Base-by-base conservation (phyloP, 1,140 invertebrate genomes). In the Drosophila micromelanica region DNA sequence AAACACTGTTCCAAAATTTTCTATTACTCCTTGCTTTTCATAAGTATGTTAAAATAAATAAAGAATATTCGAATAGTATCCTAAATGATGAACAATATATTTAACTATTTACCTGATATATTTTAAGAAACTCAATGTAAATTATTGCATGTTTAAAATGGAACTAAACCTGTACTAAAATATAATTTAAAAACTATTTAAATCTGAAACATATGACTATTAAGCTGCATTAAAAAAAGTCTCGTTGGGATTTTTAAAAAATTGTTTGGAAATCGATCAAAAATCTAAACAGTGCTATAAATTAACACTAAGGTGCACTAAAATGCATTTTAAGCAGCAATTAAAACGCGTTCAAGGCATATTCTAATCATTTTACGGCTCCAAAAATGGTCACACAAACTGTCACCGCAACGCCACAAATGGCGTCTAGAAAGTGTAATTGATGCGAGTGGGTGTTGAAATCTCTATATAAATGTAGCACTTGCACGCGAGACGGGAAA, bases 371-470 rank as follows among this genome's bases (percentile, higher is more conserved):
- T 49, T 67, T 32, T 51, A 20, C 30, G 11, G 15, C 52, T 56
- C 48, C 27, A 27, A 78, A 76, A 75, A 72, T 65, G 71, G 82
- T 45, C 38, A 62, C 38, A 49, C 27, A 65, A 67, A 70, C 45
- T 65, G 43, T 64, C 45, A 37, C 32, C 27, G 52, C 72, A 61
- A 23, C 13, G 5, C 37, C 20, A 46, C 30, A 54, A 12, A 54
- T 13, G 62, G 57, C 46, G 59, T 56, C 23, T 69, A 46, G 63
- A 79, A 84, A 79, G 67, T 76, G 48, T 57, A 63, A 68, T 61
- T 42, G 37, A 43, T 54, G 43, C 61, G 42, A 46, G 82, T 87
- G 82, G 82, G 82, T 87, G 71, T 76, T 77, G 63, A 76, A 65
- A 87, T 81, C 62, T 71, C 55, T 71, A 77, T 71, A 77, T 80